phyloP scores from a whole-genome alignment of 2,113 vertebrate genomes.

The Archilochus colubris region DNA sequence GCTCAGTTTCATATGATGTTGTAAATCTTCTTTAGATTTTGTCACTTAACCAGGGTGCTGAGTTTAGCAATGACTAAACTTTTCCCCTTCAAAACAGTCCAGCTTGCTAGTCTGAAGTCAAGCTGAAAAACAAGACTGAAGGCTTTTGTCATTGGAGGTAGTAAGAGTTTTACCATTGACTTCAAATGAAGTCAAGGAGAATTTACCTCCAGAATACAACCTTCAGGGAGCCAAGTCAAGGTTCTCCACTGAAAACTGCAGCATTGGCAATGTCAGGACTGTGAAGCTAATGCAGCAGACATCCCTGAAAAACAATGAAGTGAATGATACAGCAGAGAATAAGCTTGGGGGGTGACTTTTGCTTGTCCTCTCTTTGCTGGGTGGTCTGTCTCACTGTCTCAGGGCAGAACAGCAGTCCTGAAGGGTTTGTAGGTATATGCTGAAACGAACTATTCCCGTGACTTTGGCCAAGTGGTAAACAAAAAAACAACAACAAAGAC shows the following conservation, averaged over 20 bases:
- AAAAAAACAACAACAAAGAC: neutral
- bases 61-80: neutral
- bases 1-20: neutral
- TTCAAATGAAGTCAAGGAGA: neutral
- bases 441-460: neutral
- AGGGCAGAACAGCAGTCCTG: neutral
- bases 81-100: neutral
- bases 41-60: neutral
- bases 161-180: neutral
- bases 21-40: neutral
- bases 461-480: neutral
- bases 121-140: neutral
- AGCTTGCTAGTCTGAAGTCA: neutral
- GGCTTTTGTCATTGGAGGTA: neutral
- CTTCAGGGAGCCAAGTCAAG: neutral
- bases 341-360: neutral
- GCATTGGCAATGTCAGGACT: neutral
- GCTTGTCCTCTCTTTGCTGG: neutral
- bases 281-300: neutral
- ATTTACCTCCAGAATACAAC: neutral
- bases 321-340: neutral
- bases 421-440: neutral
- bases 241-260: neutral
- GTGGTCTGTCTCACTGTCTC: neutral
- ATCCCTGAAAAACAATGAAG: neutral